Percentiles rank a stretch among this genome's conserved stretches.
phyloP scores from a whole-genome alignment of 2,888 invertebrate species.

The Homarus gammarus region DNA sequence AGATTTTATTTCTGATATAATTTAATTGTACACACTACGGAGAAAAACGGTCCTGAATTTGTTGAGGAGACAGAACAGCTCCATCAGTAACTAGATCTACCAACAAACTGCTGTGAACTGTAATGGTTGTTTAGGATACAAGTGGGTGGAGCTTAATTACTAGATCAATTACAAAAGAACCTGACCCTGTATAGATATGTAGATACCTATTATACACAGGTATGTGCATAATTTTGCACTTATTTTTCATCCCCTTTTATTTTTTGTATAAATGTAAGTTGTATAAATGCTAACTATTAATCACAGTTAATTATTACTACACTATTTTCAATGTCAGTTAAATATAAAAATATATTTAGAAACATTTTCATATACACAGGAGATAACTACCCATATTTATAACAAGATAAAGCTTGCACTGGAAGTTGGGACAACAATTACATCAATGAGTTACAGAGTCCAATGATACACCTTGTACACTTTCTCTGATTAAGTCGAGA shows the following conservation, averaged over 20 bases:
- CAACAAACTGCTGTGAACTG: too few species aligned
- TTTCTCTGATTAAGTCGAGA: neutral
- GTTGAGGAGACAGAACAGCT: too few species aligned
- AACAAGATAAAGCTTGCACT: conserved; percentile 34
- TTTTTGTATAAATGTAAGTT: conserved; percentile 3
- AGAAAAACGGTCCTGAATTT: too few species aligned
- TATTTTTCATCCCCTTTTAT: neutral
- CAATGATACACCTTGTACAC: neutral
- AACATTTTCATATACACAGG: conserved; percentile 30
- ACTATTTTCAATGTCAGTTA: conserved; percentile 28
- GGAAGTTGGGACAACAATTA: conserved; percentile 17
- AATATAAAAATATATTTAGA: conserved; percentile 55
- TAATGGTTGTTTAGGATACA: too few species aligned
- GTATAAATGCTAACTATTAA: conserved; percentile 31
- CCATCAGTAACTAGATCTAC: too few species aligned
- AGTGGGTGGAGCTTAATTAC: too few species aligned
- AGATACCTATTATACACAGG: conserved; percentile 5
- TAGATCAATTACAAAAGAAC: neutral
- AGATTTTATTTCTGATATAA: too few species aligned
- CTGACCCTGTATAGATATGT: conserved; percentile 1
- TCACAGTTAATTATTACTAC: conserved; percentile 45
- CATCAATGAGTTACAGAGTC: neutral
- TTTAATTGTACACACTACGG: too few species aligned
- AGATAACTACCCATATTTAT: conserved; percentile 33
- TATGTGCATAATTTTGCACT: neutral